phyloP scores from a whole-genome alignment of 30 jellyfish, hydroid and myxozoan genomes.

The Aurelia aurita complex sp. Pacific region DNA sequence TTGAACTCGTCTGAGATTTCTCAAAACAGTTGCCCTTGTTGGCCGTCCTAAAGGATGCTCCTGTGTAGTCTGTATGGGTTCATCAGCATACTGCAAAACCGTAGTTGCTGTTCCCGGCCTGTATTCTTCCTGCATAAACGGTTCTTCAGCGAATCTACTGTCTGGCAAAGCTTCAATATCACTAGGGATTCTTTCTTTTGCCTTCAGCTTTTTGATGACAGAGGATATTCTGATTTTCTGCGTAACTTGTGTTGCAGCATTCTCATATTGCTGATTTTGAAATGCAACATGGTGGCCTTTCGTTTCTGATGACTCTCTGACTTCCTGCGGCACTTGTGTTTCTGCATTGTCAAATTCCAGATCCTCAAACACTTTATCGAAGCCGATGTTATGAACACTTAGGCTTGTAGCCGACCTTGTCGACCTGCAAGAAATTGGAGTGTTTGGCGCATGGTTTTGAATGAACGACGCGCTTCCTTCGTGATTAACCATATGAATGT shows the following conservation, averaged over 20 bases:
- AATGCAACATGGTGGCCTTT: not conserved
- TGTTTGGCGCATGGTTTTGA: too few species aligned
- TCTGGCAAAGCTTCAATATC: slow-evolving; percentile 44
- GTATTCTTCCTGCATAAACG: not conserved
- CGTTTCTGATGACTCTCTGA: slow-evolving; percentile 30
- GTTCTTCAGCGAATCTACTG: slow-evolving; percentile 14
- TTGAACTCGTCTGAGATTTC: slow-evolving; percentile 43
- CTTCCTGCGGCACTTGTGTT: slow-evolving; percentile 48
- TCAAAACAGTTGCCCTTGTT: slow-evolving; percentile 50
- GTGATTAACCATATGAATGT: slow-evolving; percentile 5
- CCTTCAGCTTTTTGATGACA: slow-evolving; percentile 26
- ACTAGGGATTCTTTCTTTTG: slow-evolving; percentile 38
- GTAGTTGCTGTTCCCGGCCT: slow-evolving; percentile 48
- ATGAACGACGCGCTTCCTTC: not conserved
- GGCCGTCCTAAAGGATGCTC: slow-evolving; percentile 64
- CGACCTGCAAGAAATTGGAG: not conserved
- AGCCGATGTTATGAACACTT: not conserved
- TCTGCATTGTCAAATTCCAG: not conserved
- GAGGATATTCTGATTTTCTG: slow-evolving; percentile 47
- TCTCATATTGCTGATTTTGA: too few species aligned
- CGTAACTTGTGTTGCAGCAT: slow-evolving; percentile 44
- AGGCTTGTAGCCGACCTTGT: not conserved
- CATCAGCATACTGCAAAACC: slow-evolving; percentile 68
- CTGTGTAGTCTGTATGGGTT: slow-evolving; percentile 26
- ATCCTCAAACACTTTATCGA: too few species aligned